A percentile compares a stretch with the other conserved stretches of the same genome.
Conservation (phyloP, 2,797 vertebrate species). For the Microtus californicus region DNA sequence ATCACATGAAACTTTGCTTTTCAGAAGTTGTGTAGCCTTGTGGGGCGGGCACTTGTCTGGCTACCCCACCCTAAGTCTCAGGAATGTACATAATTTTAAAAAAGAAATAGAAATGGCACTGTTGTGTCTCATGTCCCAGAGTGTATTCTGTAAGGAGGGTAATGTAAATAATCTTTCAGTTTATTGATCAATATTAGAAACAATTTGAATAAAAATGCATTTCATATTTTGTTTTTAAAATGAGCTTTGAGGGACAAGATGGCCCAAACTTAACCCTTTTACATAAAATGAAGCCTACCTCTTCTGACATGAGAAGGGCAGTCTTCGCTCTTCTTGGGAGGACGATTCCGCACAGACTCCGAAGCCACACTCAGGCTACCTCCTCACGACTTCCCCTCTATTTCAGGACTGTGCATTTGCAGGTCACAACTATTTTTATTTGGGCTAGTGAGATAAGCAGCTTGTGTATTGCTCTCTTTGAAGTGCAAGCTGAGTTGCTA, state of each 20-base stretch:
- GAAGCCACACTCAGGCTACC: neutral
- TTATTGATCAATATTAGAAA: conserved; percentile 56
- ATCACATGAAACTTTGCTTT: conserved; percentile 7
- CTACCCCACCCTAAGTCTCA: neutral
- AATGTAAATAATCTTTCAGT: conserved; percentile 60
- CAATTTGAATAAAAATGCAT: conserved; percentile 54
- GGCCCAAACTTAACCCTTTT: neutral
- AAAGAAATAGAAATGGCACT: neutral
- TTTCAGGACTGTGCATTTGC: neutral
- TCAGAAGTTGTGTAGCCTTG: neutral
- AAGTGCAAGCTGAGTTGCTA: conserved; percentile 70
- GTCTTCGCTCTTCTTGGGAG: neutral
- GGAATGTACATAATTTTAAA: neutral
- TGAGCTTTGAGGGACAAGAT: conserved; percentile 30
- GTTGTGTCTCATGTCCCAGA: neutral
- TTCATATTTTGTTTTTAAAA: conserved; percentile 40
- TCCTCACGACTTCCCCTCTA: conserved; percentile 16
- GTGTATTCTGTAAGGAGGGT: conserved; percentile 45
- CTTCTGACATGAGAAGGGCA: neutral
- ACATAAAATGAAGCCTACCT: neutral
- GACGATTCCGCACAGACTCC: neutral
- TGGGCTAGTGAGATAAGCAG: conserved; percentile 46
- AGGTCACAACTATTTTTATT: conserved; percentile 68
- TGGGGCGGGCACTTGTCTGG: neutral
- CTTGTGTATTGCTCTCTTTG: conserved; percentile 45